Evolutionary conservation across 2,113 vertebrate genomes (phyloP).

Genomic region (Collichthys lucidus): DNA sequence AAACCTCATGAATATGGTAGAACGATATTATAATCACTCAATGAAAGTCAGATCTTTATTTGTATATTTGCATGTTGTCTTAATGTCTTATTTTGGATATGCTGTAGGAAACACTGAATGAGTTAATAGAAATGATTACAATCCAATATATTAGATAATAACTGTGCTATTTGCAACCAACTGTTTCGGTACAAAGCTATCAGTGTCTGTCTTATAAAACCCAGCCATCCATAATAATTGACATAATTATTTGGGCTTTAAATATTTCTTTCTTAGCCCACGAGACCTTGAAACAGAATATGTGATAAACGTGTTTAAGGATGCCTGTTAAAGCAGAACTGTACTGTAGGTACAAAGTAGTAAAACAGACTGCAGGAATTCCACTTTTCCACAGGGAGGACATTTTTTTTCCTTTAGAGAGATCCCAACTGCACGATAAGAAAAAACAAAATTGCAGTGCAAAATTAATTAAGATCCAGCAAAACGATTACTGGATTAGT

Average conservation of each 20-base stretch:
- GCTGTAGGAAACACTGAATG: background rate
- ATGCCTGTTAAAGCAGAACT: background rate
- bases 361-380: constrained; percentile 34
- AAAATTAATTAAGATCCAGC: constrained; percentile 82
- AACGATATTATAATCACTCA: background rate
- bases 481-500: constrained; percentile 77
- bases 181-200: constrained; percentile 2
- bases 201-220: constrained; percentile 22
- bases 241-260: background rate
- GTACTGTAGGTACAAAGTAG: background rate
- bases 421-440: constrained; percentile 65
- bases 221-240: constrained; percentile 18
- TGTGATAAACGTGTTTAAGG: background rate
- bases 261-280: background rate
- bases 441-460: constrained; percentile 69
- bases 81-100: background rate
- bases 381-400: constrained; percentile 48
- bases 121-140: background rate
- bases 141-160: background rate
- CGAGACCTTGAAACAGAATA: background rate
- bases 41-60: background rate
- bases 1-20: background rate
- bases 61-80: background rate
- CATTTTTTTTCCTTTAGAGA: constrained; percentile 49
- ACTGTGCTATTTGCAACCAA: background rate